phyloP scores from a whole-genome alignment of 2,797 vertebrate species.

The Hybognathus amarus region DNA sequence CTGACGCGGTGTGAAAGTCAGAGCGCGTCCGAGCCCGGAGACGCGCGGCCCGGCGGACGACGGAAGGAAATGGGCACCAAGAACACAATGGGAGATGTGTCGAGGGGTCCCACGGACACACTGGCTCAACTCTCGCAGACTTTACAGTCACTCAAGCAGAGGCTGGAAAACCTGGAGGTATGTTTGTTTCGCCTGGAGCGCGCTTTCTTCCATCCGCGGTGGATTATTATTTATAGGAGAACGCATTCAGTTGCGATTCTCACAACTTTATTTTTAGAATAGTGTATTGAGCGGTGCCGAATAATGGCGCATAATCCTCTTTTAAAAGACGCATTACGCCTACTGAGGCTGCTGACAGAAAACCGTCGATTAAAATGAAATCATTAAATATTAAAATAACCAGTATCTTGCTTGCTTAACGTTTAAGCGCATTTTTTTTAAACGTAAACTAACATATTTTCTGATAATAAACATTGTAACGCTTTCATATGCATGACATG shows the following conservation, averaged over 20 bases:
- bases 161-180: conserved; percentile 96
- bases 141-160: conserved; percentile 92
- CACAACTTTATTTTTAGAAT: not conserved
- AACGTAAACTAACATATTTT: not conserved
- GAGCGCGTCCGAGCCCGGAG: conserved; percentile 82
- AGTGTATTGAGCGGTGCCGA: not conserved
- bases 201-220: not conserved
- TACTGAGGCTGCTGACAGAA: conserved; percentile 3
- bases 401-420: not conserved
- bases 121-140: conserved; percentile 94
- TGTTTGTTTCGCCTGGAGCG: conserved; percentile 9
- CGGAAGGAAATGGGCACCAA: conserved; percentile 84
- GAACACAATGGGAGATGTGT: conserved; percentile 96
- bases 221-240: not conserved
- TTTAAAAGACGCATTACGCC: conserved; percentile 4
- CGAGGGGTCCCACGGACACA: conserved; percentile 90
- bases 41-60: conserved; percentile 76
- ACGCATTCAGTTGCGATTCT: not conserved
- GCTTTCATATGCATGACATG: too few relatives aligned
- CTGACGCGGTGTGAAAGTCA: conserved; percentile 94
- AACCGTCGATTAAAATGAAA: not conserved
- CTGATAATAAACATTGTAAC: not conserved
- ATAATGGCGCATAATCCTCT: conserved; percentile 3
- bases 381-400: not conserved
- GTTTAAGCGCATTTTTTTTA: not conserved